Conservation (phyloP, 1,140 invertebrate genomes). For the Drosophila kanapiae region DNA sequence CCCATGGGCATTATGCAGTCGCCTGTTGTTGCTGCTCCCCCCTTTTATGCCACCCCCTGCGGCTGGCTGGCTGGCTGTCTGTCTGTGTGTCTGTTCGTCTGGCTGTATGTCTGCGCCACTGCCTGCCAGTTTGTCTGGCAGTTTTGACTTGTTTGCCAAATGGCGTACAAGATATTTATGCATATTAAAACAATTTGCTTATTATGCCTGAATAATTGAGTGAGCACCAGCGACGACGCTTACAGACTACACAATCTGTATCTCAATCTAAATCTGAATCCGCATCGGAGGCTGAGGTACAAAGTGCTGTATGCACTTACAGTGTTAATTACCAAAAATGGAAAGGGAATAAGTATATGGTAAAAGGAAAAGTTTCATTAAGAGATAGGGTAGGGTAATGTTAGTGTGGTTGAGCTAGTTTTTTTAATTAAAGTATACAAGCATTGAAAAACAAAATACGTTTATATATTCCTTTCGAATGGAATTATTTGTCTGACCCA, state of each 20-base stretch:
- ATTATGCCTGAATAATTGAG: constrained; percentile 84
- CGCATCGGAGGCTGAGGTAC: constrained; percentile 1
- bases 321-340: constrained; percentile 1
- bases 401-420: too few relatives aligned
- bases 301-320: constrained; percentile 23
- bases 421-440: too few relatives aligned
- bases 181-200: constrained; percentile 84
- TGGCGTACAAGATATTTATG: constrained; percentile 84
- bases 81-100: not conserved
- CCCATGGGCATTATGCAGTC: constrained; percentile 65
- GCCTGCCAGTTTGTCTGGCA: constrained; percentile 74
- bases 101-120: constrained; percentile 28
- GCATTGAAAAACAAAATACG: too few relatives aligned
- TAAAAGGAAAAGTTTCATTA: not conserved
- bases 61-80: not conserved
- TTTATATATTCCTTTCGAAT: not conserved
- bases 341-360: not conserved
- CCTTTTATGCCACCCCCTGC: not conserved
- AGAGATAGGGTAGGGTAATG: not conserved
- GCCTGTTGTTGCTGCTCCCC: constrained; percentile 23
- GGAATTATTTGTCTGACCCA: not conserved
- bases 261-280: constrained; percentile 46
- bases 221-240: constrained; percentile 51
- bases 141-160: constrained; percentile 82
- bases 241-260: constrained; percentile 36